A percentile compares a stretch with the other conserved stretches of the same genome.
Evolutionary conservation across 2,888 invertebrate genomes (phyloP).

Genomic region (Acrobeloides nanus): DNA sequence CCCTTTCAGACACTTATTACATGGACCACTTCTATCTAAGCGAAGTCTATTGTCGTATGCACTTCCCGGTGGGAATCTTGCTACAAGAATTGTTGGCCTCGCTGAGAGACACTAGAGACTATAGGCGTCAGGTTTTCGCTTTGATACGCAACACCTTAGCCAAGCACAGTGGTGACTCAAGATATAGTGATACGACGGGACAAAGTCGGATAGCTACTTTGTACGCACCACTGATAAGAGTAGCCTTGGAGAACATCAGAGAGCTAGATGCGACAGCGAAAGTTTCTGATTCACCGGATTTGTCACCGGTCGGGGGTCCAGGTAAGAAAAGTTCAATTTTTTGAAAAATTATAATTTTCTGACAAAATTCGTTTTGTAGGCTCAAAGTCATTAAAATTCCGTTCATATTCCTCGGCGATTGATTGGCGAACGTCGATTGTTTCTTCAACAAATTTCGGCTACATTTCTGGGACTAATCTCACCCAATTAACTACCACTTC

Average conservation of each 20-base stretch:
- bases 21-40: conserved; percentile 60
- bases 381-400: too few relatives aligned
- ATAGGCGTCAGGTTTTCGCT: conserved; percentile 71
- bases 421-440: too few relatives aligned
- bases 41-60: conserved; percentile 79
- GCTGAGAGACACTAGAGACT: conserved; percentile 74
- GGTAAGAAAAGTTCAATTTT: too few relatives aligned
- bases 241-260: conserved; percentile 78
- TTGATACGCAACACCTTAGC: conserved; percentile 78
- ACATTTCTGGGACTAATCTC: too few relatives aligned
- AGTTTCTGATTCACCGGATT: conserved; percentile 11
- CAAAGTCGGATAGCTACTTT: conserved; percentile 70
- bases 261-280: conserved; percentile 59
- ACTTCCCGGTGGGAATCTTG: conserved; percentile 79
- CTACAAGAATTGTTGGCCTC: conserved; percentile 74
- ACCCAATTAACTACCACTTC: too few relatives aligned
- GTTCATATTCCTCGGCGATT: too few relatives aligned
- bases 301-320: conserved; percentile 12
- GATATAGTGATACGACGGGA: conserved; percentile 67
- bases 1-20: conserved; percentile 41
- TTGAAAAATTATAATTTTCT: too few relatives aligned
- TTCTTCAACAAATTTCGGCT: too few relatives aligned
- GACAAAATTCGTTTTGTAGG: too few relatives aligned
- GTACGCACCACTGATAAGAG: conserved; percentile 81
- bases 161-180: conserved; percentile 86